These are phyloP conservation scores for Sphaerophoria rueppellii DNA, from an alignment of 2,888 invertebrate species.

Conservation along the genomic window DNA sequence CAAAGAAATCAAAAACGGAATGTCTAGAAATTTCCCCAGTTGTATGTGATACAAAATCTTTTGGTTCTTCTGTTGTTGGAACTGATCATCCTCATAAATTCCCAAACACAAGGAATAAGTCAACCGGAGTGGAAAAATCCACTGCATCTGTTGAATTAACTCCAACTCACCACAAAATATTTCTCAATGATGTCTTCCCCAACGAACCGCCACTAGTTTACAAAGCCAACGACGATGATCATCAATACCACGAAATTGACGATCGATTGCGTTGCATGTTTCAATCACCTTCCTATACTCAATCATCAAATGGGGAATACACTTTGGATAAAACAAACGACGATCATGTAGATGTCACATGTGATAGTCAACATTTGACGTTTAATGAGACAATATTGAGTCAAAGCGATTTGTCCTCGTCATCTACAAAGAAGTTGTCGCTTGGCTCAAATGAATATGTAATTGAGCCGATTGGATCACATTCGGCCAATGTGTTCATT, in stretches of 20 bases:
- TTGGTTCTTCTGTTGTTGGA: too few species aligned
- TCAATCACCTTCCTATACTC: conserved; percentile 73
- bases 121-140: conserved; percentile 1
- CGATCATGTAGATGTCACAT: not conserved
- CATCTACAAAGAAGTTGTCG: conserved; percentile 72
- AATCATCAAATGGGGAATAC: not conserved
- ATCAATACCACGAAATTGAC: conserved; percentile 75
- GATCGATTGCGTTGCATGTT: conserved; percentile 75
- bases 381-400: conserved; percentile 32
- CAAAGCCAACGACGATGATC: conserved; percentile 73
- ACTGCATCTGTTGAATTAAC: conserved; percentile 21
- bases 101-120: too few species aligned
- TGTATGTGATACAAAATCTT: conserved; percentile 4
- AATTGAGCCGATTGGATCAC: conserved; percentile 77
- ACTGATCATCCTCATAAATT: too few species aligned
- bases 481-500: conserved; percentile 78
- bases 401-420: conserved; percentile 45
- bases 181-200: conserved; percentile 64
- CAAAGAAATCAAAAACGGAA: conserved; percentile 14
- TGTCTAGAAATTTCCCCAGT: not conserved
- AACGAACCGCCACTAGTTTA: conserved; percentile 34
- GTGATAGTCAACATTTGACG: conserved; percentile 1
- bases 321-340: not conserved
- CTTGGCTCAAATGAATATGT: conserved; percentile 79
- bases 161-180: conserved; percentile 73